phyloP scores from a whole-genome alignment of 2,888 invertebrate genomes.

The Minunthozetes semirufus region DNA sequence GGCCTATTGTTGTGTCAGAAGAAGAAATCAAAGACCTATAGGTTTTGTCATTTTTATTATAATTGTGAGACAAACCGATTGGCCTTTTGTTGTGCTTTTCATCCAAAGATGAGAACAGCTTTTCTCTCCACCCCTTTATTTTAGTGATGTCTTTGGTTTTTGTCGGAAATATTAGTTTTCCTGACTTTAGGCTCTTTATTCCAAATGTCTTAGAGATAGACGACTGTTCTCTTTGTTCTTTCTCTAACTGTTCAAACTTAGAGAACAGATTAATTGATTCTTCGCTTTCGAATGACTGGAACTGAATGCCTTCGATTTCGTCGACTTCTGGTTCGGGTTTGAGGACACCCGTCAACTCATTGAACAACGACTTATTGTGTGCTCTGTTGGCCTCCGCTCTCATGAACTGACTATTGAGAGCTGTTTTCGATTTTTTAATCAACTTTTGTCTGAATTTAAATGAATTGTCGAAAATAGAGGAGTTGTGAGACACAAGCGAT shows the following conservation, averaged over 20 bases:
- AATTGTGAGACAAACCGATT: not conserved
- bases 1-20: not conserved
- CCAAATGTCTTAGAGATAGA: not conserved
- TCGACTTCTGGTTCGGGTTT: slow-evolving; percentile 41
- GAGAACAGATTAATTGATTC: slow-evolving; percentile 36
- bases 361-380: not conserved
- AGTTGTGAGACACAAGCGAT: not conserved
- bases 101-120: not conserved
- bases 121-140: slow-evolving; percentile 39
- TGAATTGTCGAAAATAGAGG: not conserved
- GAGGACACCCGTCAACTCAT: not conserved
- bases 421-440: not conserved
- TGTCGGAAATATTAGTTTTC: slow-evolving; percentile 39
- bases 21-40: not conserved
- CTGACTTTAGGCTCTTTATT: not conserved
- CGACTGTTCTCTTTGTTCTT: not conserved
- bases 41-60: not conserved
- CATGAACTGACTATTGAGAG: not conserved
- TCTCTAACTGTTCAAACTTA: not conserved
- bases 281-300: slow-evolving; percentile 38
- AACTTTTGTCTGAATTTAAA: not conserved
- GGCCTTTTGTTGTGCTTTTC: not conserved
- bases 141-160: slow-evolving; percentile 41
- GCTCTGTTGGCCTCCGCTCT: not conserved
- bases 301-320: slow-evolving; percentile 43